Conservation (phyloP, 37 sponge, comb jelly and placozoan species). For the Agelas oroides region DNA sequence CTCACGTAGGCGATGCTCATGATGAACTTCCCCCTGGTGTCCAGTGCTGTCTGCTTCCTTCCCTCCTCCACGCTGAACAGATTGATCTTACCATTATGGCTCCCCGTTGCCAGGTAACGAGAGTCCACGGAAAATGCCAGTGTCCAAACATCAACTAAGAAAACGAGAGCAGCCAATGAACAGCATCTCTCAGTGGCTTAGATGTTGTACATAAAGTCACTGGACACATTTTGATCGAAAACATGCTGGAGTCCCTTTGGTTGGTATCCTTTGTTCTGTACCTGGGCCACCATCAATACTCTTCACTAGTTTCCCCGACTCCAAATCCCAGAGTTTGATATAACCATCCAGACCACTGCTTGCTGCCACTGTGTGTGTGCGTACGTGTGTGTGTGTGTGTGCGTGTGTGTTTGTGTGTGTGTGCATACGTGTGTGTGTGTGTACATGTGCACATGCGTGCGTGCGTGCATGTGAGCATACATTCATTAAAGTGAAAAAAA, state of each 20-base stretch:
- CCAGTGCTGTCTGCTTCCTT: conserved; percentile 78
- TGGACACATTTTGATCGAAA: no score
- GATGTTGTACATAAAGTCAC: no score
- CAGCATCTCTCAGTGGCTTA: no score
- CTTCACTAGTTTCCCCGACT: conserved; percentile 82
- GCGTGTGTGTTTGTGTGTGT: no score
- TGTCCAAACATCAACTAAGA: conserved; percentile 94
- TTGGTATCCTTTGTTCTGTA: conserved; percentile 19
- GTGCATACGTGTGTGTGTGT: not conserved
- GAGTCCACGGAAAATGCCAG: conserved; percentile 89
- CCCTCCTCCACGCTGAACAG: conserved; percentile 91
- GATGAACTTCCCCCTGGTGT: conserved; percentile 95
- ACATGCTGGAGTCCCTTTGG: no score
- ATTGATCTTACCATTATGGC: conserved; percentile 94
- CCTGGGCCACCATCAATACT: conserved; percentile 93
- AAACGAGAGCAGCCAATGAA: no score
- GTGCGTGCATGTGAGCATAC: not conserved
- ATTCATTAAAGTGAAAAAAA: not conserved
- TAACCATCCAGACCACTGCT: conserved; percentile 94
- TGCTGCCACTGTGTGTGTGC: conserved; percentile 79
- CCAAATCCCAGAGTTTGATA: conserved; percentile 93
- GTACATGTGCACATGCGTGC: not conserved
- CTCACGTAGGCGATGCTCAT: conserved; percentile 94
- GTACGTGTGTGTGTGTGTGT: no score
- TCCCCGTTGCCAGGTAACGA: conserved; percentile 90